Base-by-base conservation (phyloP, 1,140 invertebrate genomes). In the Heliconius hewitsoni region DNA sequence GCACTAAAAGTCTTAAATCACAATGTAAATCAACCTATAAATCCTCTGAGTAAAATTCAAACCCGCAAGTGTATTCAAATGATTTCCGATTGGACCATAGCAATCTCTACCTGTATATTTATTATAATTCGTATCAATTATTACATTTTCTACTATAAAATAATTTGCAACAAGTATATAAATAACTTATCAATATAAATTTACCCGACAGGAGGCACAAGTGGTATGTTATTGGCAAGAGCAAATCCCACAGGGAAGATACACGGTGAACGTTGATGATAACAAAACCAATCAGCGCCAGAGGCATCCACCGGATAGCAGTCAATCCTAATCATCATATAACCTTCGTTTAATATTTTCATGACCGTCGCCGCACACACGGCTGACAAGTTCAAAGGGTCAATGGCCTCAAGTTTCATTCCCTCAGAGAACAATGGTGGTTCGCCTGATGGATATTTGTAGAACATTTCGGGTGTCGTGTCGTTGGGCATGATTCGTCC, bases 201-300 rank as follows among this genome's bases (percentile, higher is more conserved):
- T 52, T 82, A 94, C 93, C 98, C 98, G 90, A 97, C 96, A 0
- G 98, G 98, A 8, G 98, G 98, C 4, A 98, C 98, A 13, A 99
- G 92, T 1, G 96, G 95, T 60, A 99, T 97, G 73, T 96, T 96
- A 87, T 99, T 97, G 16, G 97, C 96, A 66, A 97, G 95, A 91
- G 98, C 99, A 91, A 99, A 99, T 4, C 98, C 98, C n/a, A 98
- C 97, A 9, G 98, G 98, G 89, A 99, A 99, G 86, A 99, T 98
- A 90, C 97, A 98, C 0, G 98, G 98, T 5, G 98, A 99, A 79
- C 97, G 97, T 73, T 98, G 96, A 92, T 99, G 98, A 90, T 99
- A 99, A 89, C 98, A 99, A 90, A 99, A 99, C 98, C 98, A 99
- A 95, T 99, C 98, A 1, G 97, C 96, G n/a, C 97, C 97, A 50